A percentile compares a stretch with the other conserved stretches of the same genome.
phyloP scores from a whole-genome alignment of 2,113 vertebrate genomes.

The Numida meleagris region DNA sequence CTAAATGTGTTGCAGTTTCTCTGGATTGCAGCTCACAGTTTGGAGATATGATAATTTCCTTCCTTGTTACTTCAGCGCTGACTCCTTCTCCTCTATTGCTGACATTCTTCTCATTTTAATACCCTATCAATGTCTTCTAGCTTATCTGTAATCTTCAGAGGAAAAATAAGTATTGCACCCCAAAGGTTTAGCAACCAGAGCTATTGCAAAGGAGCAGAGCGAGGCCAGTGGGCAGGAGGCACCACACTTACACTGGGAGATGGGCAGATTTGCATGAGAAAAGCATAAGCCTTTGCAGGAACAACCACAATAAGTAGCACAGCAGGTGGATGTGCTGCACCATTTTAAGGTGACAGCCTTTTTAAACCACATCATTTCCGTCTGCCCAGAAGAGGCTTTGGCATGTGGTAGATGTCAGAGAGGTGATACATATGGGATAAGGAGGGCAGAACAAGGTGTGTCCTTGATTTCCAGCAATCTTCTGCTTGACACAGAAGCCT shows the following conservation, averaged over 20 bases:
- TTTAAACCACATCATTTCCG: not conserved
- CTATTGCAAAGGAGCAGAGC: conserved; percentile 5
- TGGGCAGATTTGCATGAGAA: not conserved
- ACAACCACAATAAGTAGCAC: not conserved
- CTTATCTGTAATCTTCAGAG: not conserved
- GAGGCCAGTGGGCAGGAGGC: not conserved
- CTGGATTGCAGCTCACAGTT: not conserved
- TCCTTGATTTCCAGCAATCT: not conserved
- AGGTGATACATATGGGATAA: not conserved
- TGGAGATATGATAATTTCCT: not conserved
- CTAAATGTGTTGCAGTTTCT: not conserved
- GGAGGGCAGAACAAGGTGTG: not conserved
- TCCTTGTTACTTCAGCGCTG: not conserved
- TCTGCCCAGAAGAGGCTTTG: not conserved
- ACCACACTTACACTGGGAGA: not conserved
- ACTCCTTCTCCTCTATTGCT: not conserved
- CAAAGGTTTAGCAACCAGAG: conserved; percentile 40
- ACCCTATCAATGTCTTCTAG: not conserved
- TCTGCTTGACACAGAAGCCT: not conserved
- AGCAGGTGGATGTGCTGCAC: not conserved
- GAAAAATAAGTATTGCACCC: not conserved
- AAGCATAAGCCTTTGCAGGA: not conserved
- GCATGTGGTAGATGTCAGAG: not conserved
- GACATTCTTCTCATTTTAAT: not conserved
- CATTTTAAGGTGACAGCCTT: not conserved